phyloP scores from a whole-genome alignment of 1,140 invertebrate genomes.

The Solenopsis fugax region DNA sequence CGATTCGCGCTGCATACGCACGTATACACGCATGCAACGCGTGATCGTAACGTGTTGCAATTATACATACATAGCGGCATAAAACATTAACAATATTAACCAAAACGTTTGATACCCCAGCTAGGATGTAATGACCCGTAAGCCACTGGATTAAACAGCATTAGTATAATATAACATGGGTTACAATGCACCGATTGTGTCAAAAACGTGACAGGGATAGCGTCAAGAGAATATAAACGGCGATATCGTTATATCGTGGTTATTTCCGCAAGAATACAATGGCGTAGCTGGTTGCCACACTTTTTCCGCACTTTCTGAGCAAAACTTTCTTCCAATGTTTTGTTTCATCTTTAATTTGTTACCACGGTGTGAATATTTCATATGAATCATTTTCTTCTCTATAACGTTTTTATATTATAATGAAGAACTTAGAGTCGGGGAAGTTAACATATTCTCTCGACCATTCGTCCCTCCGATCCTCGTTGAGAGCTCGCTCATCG shows the following conservation, averaged over 20 bases:
- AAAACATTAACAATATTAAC: slow-evolving; percentile 41
- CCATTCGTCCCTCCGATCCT: too few relatives aligned
- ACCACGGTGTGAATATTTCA: background rate
- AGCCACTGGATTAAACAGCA: slow-evolving; percentile 26
- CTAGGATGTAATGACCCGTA: slow-evolving; percentile 3
- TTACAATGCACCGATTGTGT: slow-evolving; percentile 4
- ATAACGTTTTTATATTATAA: background rate
- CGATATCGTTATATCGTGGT: background rate
- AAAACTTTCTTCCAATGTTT: background rate
- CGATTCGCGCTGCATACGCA: background rate
- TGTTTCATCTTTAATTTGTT: background rate
- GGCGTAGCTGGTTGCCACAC: background rate
- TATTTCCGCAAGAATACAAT: background rate
- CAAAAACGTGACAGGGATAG: background rate
- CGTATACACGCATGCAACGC: background rate
- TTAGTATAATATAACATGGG: slow-evolving; percentile 1
- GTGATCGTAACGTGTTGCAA: background rate
- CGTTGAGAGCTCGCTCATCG: background rate
- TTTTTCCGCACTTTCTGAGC: background rate
- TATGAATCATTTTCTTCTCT: background rate
- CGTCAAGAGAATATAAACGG: slow-evolving; percentile 3
- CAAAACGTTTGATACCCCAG: background rate
- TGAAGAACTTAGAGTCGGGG: background rate
- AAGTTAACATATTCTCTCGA: background rate
- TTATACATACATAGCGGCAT: background rate